Evolutionary conservation across 2,797 vertebrate species (phyloP).

Genomic region (Lagocephalus sceleratus): DNA sequence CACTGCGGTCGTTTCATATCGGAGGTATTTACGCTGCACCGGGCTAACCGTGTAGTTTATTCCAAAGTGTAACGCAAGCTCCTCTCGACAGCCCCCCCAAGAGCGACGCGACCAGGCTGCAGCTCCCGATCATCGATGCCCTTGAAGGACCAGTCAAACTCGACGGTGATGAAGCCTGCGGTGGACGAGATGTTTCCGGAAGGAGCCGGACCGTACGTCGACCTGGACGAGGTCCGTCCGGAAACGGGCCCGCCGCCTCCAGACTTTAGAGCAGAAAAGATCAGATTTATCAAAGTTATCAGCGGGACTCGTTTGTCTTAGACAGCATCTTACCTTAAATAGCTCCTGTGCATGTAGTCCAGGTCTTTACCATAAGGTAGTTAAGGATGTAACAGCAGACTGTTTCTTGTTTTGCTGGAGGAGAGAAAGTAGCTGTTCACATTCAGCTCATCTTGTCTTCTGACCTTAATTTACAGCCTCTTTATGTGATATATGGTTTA

Average conservation of each 20-base stretch:
- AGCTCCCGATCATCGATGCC: slow-evolving; percentile 35
- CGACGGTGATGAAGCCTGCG: slow-evolving; percentile 84
- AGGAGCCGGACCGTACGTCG: slow-evolving; percentile 88
- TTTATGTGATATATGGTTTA: no score
- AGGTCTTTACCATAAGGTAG: no score
- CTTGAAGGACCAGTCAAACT: slow-evolving; percentile 54
- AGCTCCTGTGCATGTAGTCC: no score
- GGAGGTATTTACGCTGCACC: slow-evolving; percentile 45
- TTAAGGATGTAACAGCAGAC: no score
- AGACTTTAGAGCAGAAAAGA: no score
- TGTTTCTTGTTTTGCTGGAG: no score
- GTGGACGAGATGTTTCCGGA: slow-evolving; percentile 96
- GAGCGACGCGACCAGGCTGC: not conserved
- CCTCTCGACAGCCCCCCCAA: not conserved
- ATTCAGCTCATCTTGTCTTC: no score
- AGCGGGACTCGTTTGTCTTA: no score
- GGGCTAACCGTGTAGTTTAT: not conserved
- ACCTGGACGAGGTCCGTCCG: slow-evolving; percentile 84
- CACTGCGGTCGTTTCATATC: not conserved
- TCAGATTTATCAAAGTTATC: no score
- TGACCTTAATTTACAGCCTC: no score
- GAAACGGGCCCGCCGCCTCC: not conserved
- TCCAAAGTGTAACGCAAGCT: not conserved
- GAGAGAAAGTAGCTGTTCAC: no score
- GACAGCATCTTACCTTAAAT: no score